Evolutionary conservation across 2,797 vertebrate species (phyloP).

Genomic region (Epinephelus coioides): DNA sequence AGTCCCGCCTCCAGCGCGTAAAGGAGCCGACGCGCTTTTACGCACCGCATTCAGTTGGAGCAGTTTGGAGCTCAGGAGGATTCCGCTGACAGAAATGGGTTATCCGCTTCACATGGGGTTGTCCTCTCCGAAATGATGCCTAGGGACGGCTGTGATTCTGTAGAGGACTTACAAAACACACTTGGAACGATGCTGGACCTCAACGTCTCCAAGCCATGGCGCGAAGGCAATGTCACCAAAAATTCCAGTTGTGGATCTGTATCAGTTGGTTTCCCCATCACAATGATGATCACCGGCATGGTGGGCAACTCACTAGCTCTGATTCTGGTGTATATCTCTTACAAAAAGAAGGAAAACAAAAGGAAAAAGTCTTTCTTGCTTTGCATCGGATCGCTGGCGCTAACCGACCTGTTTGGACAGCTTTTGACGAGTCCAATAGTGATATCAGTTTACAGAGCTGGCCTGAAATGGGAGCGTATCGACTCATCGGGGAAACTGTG

Average conservation of each 20-base stretch:
- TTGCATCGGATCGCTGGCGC: conserved; percentile 94
- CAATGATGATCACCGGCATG: conserved; percentile 95
- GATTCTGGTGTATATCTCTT: conserved; percentile 90
- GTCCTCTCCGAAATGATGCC: conserved; percentile 50
- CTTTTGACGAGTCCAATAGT: conserved; percentile 95
- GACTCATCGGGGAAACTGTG: conserved; percentile 91
- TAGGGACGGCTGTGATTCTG: conserved; percentile 45
- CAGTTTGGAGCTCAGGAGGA: conserved; percentile 31
- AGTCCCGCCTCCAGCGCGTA: conserved; percentile 77
- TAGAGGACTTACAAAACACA: conserved; percentile 6
- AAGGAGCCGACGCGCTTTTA: conserved; percentile 62
- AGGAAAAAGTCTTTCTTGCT: conserved; percentile 94
- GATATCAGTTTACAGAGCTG: conserved; percentile 91
- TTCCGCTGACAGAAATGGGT: conserved; percentile 19
- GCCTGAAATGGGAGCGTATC: conserved; percentile 86
- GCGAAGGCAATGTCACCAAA: conserved; percentile 62
- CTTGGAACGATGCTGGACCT: conserved; percentile 70
- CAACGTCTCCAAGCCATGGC: conserved; percentile 76
- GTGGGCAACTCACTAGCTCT: conserved; percentile 95
- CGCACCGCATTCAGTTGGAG: conserved; percentile 49
- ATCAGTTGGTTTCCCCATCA: conserved; percentile 92
- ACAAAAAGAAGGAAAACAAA: conserved; percentile 91
- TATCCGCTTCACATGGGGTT: neutral
- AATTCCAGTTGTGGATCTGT: conserved; percentile 84
- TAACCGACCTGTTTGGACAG: conserved; percentile 94